Conservation (phyloP, 2,113 vertebrate species). For the Sylvietta virens region DNA sequence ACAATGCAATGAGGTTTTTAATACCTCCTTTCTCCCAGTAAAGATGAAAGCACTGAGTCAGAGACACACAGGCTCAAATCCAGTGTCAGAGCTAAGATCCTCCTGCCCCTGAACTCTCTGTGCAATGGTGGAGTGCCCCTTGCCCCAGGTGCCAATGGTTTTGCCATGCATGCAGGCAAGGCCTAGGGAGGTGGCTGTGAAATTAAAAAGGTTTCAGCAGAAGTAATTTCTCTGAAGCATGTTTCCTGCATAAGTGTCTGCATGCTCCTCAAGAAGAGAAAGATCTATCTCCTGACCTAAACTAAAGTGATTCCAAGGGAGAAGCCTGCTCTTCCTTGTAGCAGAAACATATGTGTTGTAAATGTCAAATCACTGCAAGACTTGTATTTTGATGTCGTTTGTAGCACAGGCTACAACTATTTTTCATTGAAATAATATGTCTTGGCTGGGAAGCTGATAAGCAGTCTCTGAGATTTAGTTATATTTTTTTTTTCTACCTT, state of each 20-base stretch:
- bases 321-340: background rate
- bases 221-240: background rate
- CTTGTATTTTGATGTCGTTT: background rate
- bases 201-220: background rate
- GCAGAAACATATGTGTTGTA: background rate
- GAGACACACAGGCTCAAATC: background rate
- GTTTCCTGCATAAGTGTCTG: background rate
- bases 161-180: background rate
- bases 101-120: background rate
- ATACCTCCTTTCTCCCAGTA: accelerated
- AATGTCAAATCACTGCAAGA: background rate
- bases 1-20: background rate
- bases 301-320: background rate
- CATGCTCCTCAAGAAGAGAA: background rate
- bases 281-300: background rate
- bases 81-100: background rate
- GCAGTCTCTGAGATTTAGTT: background rate
- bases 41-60: background rate
- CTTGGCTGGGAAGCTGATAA: background rate
- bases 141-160: background rate
- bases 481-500: background rate
- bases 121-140: background rate
- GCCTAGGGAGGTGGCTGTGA: background rate
- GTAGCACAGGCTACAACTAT: background rate
- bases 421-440: background rate